Evolutionary conservation across 1,140 invertebrate species (phyloP), one percentile per base, ranked within the genome.

Genomic region (Dendroctonus valens): DNA sequence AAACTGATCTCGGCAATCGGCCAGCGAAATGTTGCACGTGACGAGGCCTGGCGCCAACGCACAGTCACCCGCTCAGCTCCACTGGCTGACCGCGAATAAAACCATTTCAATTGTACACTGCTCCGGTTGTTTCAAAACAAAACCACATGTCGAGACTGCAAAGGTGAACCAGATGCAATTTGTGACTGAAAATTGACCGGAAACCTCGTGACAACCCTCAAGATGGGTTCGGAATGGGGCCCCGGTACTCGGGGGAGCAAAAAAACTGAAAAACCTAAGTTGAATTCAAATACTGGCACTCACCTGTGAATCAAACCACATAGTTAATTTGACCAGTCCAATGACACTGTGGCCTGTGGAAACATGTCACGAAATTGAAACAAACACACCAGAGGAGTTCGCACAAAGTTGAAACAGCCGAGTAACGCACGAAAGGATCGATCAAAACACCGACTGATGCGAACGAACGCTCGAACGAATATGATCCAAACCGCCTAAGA

Each of bases 241-340:
- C 3, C 26, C 26, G 1, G 1, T 26, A 26, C 26, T 3, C 26
- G 26, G 26, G n/a, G 26, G 3, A 26, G 26, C 26, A 26, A 26
- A 26, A 26, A 26, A 26, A 26, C 26, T 26, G 1, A 26, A 26
- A 26, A 26, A 26, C 1, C 26, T 26, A 3, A 26, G 26, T 2
- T 26, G 3, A 26, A 26, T 26, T 26, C 1, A 2, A 26, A 26
- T 26, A 26, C 26, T 26, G 26, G 11, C 39, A 70, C 76, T 73
- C 71, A 79, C 77, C 75, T 79, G 76, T 72, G 75, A 74, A 73
- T 78, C 76, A 79, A 76, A 79, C 77, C 77, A 79, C 77, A 79
- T 79, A 68, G 69, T 79, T 78, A 79, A 74, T 77, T 72, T 55
- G 73, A 72, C 63, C 68, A 70, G 49, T 63, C 62, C 53, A 72